Percentiles rank a stretch among this genome's conserved stretches.
Evolutionary conservation across 2,113 vertebrate species (phyloP).

Genomic region (Aleadryas rufinucha): DNA sequence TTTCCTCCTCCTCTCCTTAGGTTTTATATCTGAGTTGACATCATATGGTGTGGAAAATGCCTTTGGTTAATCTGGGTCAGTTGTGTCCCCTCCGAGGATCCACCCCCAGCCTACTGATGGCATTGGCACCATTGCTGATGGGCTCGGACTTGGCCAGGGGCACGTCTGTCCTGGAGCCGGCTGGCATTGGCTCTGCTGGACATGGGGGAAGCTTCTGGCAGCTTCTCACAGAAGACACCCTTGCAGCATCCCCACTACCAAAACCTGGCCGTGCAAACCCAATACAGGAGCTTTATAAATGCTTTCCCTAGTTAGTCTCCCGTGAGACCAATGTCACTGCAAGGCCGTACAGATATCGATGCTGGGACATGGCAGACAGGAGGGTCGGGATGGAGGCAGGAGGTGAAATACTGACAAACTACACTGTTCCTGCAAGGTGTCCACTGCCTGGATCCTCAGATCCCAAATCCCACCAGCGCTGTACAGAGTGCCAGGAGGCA

Average conservation of each 20-base stretch:
- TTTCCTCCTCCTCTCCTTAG: background rate
- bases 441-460: background rate
- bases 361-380: background rate
- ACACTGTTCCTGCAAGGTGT: rapidly evolving
- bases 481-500: background rate
- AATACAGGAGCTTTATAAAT: background rate
- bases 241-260: rapidly evolving
- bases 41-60: background rate
- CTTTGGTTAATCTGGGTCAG: background rate
- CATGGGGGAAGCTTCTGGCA: background rate
- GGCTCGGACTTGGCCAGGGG: background rate
- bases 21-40: background rate
- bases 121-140: rapidly evolving
- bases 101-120: background rate
- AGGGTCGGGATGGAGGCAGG: background rate
- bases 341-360: rapidly evolving
- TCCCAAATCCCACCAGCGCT: background rate
- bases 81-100: background rate
- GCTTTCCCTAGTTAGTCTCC: background rate
- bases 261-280: background rate
- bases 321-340: background rate
- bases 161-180: background rate
- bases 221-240: background rate
- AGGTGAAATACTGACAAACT: background rate
- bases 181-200: background rate